Percentiles rank a stretch among this genome's conserved stretches.
Conservation (phyloP, 2,113 vertebrate species). For the Clarias macrocephalus region DNA sequence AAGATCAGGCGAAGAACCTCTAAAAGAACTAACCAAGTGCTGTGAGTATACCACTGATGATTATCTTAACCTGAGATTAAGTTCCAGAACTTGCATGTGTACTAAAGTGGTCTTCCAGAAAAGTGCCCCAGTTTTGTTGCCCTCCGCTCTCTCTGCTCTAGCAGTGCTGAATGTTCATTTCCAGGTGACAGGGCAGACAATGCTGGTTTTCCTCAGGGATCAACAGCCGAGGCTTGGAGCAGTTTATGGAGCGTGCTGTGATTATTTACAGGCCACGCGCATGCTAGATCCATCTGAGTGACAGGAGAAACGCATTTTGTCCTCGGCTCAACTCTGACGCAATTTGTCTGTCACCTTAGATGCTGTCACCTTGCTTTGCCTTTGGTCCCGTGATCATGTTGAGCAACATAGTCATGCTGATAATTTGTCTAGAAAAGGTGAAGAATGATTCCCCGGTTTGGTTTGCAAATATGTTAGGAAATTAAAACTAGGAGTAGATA, state of each 20-base stretch:
- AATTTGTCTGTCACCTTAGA: slow-evolving; percentile 41
- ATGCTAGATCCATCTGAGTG: slow-evolving; percentile 37
- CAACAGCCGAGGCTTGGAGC: slow-evolving; percentile 1
- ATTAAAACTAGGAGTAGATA: not conserved
- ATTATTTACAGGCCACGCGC: slow-evolving; percentile 31
- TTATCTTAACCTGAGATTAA: not conserved
- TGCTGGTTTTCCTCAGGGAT: slow-evolving; percentile 20
- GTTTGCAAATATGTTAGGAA: not conserved
- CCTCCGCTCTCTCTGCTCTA: slow-evolving; percentile 1
- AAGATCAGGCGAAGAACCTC: not conserved
- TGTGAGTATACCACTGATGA: no score
- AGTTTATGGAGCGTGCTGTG: slow-evolving; percentile 25
- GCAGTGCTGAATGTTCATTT: slow-evolving; percentile 19
- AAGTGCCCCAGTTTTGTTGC: not conserved
- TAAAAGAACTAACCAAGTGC: not conserved
- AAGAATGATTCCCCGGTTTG: not conserved
- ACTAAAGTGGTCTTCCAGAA: not conserved
- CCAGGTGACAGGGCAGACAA: slow-evolving; percentile 28
- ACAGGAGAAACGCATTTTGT: slow-evolving; percentile 57
- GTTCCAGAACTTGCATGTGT: not conserved
- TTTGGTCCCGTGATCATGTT: not conserved
- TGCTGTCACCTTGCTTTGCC: slow-evolving; percentile 42
- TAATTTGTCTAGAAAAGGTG: slow-evolving; percentile 9
- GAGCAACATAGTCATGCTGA: not conserved
- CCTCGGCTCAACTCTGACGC: slow-evolving; percentile 65